These are phyloP conservation scores for Mastacembelus armatus DNA, from an alignment of 2,797 vertebrate genomes.

Conservation along the genomic window DNA sequence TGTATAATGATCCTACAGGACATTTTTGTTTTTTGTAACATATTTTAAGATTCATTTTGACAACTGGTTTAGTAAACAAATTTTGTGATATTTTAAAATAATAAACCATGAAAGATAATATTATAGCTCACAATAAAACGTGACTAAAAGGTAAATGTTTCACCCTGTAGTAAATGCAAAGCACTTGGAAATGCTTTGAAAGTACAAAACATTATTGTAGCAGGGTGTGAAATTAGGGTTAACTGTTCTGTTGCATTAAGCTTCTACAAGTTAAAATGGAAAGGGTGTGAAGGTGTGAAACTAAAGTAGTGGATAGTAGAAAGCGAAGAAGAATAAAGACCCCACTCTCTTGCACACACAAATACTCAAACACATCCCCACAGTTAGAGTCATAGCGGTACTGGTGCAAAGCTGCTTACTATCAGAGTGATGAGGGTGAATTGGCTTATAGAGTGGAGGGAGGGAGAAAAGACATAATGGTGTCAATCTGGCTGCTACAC, in stretches of 20 bases:
- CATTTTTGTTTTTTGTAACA: too few relatives aligned
- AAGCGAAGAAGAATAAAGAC: slow-evolving; percentile 14
- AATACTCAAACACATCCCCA: slow-evolving; percentile 12
- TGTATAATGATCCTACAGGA: background rate
- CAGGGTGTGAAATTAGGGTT: background rate
- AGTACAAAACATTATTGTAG: background rate
- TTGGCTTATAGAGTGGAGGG: slow-evolving; percentile 68
- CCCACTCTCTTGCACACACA: background rate
- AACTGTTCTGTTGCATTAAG: slow-evolving; percentile 11
- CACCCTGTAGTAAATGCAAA: slow-evolving; percentile 2
- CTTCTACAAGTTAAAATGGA: background rate
- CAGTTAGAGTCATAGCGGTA: slow-evolving; percentile 32
- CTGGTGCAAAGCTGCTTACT: slow-evolving; percentile 71
- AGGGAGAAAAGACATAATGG: slow-evolving; percentile 70
- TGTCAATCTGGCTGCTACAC: slow-evolving; percentile 59
- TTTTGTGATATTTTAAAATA: background rate
- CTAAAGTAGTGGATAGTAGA: slow-evolving; percentile 11
- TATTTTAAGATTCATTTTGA: too few relatives aligned
- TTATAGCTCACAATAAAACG: background rate
- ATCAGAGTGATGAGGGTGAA: slow-evolving; percentile 64
- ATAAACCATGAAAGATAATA: background rate
- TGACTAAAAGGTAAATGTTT: background rate
- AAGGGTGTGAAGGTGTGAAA: background rate
- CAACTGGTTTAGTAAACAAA: too few relatives aligned
- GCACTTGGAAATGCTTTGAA: slow-evolving; percentile 24